These are phyloP conservation scores for Zaprionus inermis DNA, from an alignment of 1,140 invertebrate genomes.

Conservation along the genomic window DNA sequence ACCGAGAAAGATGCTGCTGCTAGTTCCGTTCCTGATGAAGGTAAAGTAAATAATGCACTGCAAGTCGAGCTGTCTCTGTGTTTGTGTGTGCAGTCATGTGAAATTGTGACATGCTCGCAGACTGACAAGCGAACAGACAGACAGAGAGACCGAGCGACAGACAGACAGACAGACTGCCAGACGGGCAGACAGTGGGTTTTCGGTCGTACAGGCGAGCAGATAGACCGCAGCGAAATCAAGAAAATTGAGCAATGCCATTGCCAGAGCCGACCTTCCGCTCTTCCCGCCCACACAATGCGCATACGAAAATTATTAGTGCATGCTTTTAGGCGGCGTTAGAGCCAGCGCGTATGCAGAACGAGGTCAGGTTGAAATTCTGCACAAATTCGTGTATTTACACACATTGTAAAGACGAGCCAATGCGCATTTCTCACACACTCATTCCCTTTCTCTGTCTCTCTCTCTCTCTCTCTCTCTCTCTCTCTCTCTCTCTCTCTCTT, in stretches of 20 bases:
- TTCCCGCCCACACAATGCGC: constrained; percentile 59
- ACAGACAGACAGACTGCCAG: not conserved
- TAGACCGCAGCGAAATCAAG: constrained; percentile 72
- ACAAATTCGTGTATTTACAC: constrained; percentile 63
- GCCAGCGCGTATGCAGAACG: constrained; percentile 52
- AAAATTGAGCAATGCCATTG: constrained; percentile 78
- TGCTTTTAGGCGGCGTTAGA: constrained; percentile 64
- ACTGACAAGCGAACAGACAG: constrained; percentile 24
- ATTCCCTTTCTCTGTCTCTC: not conserved
- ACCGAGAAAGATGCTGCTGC: constrained; percentile 52
- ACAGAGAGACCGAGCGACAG: constrained; percentile 29
- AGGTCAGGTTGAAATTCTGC: constrained; percentile 61
- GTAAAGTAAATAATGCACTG: constrained; percentile 78
- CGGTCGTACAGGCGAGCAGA: constrained; percentile 48
- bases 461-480: constrained; percentile 5
- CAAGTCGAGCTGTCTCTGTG: constrained; percentile 43
- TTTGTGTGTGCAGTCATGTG: constrained; percentile 58
- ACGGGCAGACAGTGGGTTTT: not conserved
- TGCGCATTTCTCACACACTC: constrained; percentile 28
- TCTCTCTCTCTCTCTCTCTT: not conserved
- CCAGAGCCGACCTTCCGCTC: not conserved
- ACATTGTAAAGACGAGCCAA: constrained; percentile 57
- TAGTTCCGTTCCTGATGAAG: constrained; percentile 76
- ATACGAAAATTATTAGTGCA: constrained; percentile 81
- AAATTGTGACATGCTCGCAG: constrained; percentile 60